A percentile compares a stretch with the other conserved stretches of the same genome.
These are phyloP conservation scores for Caenorhabditis tropicalis DNA, from an alignment of 1,140 invertebrate genomes.

Conservation along the genomic window DNA sequence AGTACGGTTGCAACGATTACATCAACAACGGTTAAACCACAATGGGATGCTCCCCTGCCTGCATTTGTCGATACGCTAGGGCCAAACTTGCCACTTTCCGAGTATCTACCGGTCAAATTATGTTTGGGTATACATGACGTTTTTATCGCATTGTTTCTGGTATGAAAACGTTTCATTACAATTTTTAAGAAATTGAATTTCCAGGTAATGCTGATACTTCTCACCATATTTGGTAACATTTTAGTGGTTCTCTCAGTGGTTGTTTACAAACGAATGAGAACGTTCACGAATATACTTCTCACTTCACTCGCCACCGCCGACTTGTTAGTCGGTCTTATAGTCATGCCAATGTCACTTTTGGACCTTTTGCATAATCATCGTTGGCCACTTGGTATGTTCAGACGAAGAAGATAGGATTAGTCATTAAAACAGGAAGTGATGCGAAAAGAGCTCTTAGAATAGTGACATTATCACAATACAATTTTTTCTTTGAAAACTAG, in stretches of 20 bases:
- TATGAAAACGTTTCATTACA: constrained; percentile 52
- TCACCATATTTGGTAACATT: constrained; percentile 70
- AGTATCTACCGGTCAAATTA: constrained; percentile 37
- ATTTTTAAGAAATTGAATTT: constrained; percentile 44
- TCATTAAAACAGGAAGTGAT: neutral
- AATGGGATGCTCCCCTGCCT: neutral
- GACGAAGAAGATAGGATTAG: neutral
- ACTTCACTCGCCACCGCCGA: constrained; percentile 73
- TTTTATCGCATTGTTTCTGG: constrained; percentile 69
- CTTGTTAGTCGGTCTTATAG: constrained; percentile 74
- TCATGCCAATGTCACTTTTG: constrained; percentile 74
- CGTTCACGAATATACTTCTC: constrained; percentile 71
- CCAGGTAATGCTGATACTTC: constrained; percentile 69
- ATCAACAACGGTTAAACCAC: neutral
- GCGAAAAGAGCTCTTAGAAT: neutral
- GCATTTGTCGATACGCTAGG: constrained; percentile 12
- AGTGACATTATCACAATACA: neutral
- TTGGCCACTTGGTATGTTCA: constrained; percentile 74
- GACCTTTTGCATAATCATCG: constrained; percentile 69
- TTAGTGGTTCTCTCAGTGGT: constrained; percentile 71
- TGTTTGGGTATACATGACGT: constrained; percentile 67
- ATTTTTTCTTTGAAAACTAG: neutral
- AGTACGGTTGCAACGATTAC: constrained; percentile 5
- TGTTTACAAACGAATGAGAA: constrained; percentile 71
- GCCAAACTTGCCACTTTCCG: neutral